A percentile compares a stretch with the other conserved stretches of the same genome.
phyloP scores from a whole-genome alignment of 1,140 invertebrate species.

The Ostrea edulis region DNA sequence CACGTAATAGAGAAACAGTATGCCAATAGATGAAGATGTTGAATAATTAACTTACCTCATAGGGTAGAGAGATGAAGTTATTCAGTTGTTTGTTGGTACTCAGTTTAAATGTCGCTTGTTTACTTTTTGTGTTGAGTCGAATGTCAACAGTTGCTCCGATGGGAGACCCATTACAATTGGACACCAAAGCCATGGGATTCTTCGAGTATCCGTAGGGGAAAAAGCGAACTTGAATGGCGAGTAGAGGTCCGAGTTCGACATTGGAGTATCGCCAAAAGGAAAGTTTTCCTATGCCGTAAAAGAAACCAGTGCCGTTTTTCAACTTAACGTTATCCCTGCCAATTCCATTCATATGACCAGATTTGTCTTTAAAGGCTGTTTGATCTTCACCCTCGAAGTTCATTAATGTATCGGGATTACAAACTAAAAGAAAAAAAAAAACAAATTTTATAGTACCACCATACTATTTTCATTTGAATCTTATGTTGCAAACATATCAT shows the following conservation, averaged over 20 bases:
- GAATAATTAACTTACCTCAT: constrained; percentile 7
- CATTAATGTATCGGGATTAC: constrained; percentile 33
- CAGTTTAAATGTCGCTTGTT: constrained; percentile 5
- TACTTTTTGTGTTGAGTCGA: constrained; percentile 22
- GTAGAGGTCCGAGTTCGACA: constrained; percentile 7
- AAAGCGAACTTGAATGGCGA: constrained; percentile 17
- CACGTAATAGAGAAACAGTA: background rate
- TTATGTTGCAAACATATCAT: background rate
- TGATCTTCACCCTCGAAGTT: constrained; percentile 5
- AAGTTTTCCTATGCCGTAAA: constrained; percentile 26
- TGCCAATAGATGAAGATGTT: background rate
- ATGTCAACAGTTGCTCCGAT: constrained; percentile 39
- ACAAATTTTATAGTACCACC: no score
- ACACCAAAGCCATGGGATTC: constrained; percentile 13
- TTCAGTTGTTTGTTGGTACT: constrained; percentile 24
- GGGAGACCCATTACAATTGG: constrained; percentile 28
- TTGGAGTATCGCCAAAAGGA: constrained; percentile 32
- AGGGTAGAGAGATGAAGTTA: background rate
- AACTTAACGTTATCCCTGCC: background rate
- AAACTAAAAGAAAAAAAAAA: background rate
- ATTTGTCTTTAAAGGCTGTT: background rate
- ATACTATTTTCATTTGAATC: background rate
- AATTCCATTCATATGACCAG: constrained; percentile 29
- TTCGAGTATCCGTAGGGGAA: constrained; percentile 22
- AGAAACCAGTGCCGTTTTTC: constrained; percentile 25